Evolutionary conservation across 37 sponge, comb jelly and placozoan genomes (phyloP), one percentile per base, ranked within the genome.

Genomic region (Sycon ciliatum): DNA sequence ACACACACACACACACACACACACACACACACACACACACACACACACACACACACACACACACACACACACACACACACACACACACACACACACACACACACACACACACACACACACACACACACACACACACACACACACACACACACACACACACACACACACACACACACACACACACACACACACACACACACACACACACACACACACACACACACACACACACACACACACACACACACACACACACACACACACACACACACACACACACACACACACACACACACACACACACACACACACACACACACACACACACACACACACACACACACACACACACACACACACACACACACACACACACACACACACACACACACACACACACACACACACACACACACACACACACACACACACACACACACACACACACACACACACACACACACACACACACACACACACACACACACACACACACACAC

Each of bases 381-480:
- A 28, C 29, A 65, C 67, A 65, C 34, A 27, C 62, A 60, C 62
- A 60, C 62, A 60, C 62, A 60, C 62, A 60, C 24, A 7, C 34
- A 5, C 16, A 71, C 28, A 16, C 30, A 65, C 67, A 65, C 34
- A 6, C 35, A 78, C 18, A 5, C 67, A 65, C 33, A 32, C 6
- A 5, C 31, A 65, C 67, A 65, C 67, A 65, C 31, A 42, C 35
- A 78, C 18, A 5, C 67, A 65, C 33, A 32, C 6, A 5, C 31
- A 65, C 67, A 65, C 67, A 65, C 31, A 42, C 35, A 78, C 18
- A 5, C 58, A 57, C 27, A 32, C 6, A 5, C 31, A 65, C 67
- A 65, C 67, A 65, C 31, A 42, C 35, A 78, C 18, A 5, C 67
- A 65, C 33, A 32, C 6, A 5, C 31, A 65, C 67, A 65, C 67